phyloP scores from a whole-genome alignment of 2,797 vertebrate genomes.

The Psittacula echo region DNA sequence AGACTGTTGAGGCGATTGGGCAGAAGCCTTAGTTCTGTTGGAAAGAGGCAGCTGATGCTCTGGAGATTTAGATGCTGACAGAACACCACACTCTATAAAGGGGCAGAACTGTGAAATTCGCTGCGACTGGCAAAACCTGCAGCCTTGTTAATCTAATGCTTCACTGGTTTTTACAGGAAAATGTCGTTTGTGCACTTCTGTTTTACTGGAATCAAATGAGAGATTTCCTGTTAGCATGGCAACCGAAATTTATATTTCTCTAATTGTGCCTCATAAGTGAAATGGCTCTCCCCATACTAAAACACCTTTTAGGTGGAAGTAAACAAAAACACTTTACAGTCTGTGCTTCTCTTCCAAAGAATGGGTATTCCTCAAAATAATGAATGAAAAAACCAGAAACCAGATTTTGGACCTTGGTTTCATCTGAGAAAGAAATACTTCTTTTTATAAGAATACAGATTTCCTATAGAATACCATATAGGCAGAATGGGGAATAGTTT shows the following conservation, averaged over 20 bases:
- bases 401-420: background rate
- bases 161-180: background rate
- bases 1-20: background rate
- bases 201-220: background rate
- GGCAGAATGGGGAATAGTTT: background rate
- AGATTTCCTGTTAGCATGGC: constrained; percentile 51
- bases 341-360: background rate
- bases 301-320: background rate
- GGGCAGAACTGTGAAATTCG: background rate
- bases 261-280: background rate
- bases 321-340: background rate
- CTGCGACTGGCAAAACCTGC: background rate
- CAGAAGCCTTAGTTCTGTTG: background rate
- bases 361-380: background rate
- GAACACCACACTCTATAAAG: background rate
- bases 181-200: background rate
- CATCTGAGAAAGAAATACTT: background rate
- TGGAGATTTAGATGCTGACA: background rate
- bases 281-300: background rate
- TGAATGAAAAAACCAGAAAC: background rate
- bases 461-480: background rate
- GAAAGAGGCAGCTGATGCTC: background rate
- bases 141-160: background rate
- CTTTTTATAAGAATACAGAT: background rate
- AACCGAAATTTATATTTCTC: constrained; percentile 22